Evolutionary conservation across 2,797 vertebrate species (phyloP).

Genomic region (Pangasius sanitwongsei): DNA sequence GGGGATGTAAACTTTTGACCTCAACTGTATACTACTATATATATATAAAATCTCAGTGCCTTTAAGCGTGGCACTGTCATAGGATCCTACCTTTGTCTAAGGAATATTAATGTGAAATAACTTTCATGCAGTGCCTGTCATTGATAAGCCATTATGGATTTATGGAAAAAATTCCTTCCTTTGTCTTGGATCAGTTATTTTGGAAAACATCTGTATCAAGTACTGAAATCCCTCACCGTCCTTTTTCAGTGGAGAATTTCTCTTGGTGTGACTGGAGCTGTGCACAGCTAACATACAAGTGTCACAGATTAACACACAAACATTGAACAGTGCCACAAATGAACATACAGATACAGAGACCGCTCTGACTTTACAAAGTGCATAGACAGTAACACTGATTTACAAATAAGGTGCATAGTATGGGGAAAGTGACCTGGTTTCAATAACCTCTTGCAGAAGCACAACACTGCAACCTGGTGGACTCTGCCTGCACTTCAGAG

Average conservation of each 20-base stretch:
- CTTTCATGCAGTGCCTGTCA: not conserved
- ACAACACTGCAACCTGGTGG: constrained; percentile 67
- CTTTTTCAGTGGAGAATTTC: not conserved
- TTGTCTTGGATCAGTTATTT: constrained; percentile 10
- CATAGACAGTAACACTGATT: not conserved
- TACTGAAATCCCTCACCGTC: not conserved
- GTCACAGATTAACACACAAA: not conserved
- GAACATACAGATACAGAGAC: not conserved
- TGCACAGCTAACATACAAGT: not conserved
- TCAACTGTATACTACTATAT: too few species aligned
- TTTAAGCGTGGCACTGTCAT: too few species aligned
- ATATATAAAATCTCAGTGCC: too few species aligned
- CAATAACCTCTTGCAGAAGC: constrained; percentile 16
- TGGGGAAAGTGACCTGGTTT: not conserved
- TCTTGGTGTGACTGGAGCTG: not conserved
- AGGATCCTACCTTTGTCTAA: too few species aligned
- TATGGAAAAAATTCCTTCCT: not conserved
- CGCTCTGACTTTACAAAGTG: not conserved
- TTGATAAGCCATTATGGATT: not conserved
- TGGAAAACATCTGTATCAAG: not conserved
- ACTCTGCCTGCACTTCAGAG: not conserved
- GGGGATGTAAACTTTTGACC: too few species aligned
- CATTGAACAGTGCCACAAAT: not conserved
- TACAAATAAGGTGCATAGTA: not conserved
- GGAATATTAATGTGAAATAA: too few species aligned